phyloP scores from a whole-genome alignment of 2,113 vertebrate species.

The Thryonomys swinderianus region DNA sequence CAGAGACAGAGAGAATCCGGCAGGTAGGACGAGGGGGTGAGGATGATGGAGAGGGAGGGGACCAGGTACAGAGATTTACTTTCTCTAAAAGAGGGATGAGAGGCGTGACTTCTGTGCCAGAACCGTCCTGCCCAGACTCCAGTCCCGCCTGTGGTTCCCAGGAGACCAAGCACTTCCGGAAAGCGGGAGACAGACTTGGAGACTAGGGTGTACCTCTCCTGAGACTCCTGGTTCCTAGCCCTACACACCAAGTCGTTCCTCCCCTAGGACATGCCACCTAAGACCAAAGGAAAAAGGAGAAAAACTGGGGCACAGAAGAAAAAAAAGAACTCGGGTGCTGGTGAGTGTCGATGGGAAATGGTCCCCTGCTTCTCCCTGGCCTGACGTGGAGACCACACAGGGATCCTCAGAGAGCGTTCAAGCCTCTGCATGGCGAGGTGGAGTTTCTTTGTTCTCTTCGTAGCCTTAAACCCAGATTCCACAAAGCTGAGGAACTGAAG shows the following conservation, averaged over 20 bases:
- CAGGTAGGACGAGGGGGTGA: not conserved
- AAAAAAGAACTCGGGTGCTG: not conserved
- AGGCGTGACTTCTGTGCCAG: not conserved
- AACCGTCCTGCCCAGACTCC: not conserved
- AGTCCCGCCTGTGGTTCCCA: not conserved
- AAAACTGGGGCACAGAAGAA: constrained; percentile 66
- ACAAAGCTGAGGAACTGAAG: not conserved
- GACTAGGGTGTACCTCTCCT: not conserved
- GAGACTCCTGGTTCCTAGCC: not conserved
- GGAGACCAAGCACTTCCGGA: constrained; percentile 37
- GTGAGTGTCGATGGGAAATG: constrained; percentile 38
- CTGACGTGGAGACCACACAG: not conserved
- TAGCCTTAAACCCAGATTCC: not conserved
- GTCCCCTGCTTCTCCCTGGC: not conserved
- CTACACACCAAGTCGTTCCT: not conserved
- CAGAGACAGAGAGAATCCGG: not conserved
- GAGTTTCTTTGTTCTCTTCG: not conserved
- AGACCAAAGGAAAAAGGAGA: constrained; percentile 80
- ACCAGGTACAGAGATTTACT: not conserved
- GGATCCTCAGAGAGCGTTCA: not conserved
- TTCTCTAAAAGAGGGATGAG: constrained; percentile 11
- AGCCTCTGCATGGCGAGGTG: not conserved
- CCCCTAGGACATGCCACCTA: constrained; percentile 83
- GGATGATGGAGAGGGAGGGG: not conserved
- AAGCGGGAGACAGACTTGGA: not conserved